Evolutionary conservation across 2,113 vertebrate genomes (phyloP).

Genomic region (Antigone vipio): DNA sequence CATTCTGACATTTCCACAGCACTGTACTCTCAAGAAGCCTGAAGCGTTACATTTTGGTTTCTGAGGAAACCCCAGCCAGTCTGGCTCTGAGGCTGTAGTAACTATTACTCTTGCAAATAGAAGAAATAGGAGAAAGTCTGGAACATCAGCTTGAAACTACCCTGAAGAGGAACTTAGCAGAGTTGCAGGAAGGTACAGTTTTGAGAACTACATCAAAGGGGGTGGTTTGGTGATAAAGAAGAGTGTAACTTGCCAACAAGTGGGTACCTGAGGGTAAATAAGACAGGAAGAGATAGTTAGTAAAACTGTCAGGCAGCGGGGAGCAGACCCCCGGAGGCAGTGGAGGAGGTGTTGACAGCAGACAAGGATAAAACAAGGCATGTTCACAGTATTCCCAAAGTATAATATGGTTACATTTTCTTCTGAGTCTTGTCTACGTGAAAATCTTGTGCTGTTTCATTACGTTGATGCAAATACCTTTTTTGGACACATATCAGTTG

Average conservation of each 20-base stretch:
- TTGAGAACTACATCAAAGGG: not conserved
- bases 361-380: conserved; percentile 32
- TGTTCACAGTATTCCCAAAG: not conserved
- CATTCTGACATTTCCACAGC: not conserved
- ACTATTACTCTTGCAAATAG: not conserved
- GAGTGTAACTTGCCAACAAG: not conserved
- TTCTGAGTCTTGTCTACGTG: not conserved
- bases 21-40: not conserved
- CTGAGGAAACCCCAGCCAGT: not conserved
- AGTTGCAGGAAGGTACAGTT: not conserved
- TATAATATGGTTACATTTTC: not conserved
- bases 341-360: conserved; percentile 17
- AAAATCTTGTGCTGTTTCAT: not conserved
- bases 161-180: not conserved
- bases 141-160: not conserved
- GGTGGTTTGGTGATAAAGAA: not conserved
- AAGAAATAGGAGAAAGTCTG: not conserved
- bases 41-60: not conserved
- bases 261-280: not conserved
- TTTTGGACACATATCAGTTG: conserved; percentile 5
- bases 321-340: conserved; percentile 15
- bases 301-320: not conserved
- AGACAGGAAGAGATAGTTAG: not conserved
- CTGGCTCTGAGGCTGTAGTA: not conserved
- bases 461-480: conserved; percentile 24